Base-by-base conservation (phyloP, 2,888 invertebrate genomes). In the Sclerodermus sp. region DNA sequence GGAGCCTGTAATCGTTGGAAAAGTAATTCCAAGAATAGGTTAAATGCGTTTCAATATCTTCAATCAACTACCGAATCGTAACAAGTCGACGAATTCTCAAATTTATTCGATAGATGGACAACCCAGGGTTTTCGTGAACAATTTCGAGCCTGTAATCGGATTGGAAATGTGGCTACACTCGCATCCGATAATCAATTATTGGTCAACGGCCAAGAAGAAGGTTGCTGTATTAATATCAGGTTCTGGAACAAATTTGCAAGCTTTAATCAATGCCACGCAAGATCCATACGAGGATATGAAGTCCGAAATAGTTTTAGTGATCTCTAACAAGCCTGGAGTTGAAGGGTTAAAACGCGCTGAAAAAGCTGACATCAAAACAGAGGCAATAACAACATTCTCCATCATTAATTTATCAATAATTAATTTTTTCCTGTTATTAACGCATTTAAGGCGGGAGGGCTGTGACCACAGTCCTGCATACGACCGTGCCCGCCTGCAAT, bases 211-310 rank as follows among this genome's bases (percentile, higher is more conserved):
- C 1, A 71, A 78, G 51, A 85, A 83, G 67, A 82, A 85, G 78
- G 91, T 95, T 42, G 97, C 89, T 0, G 95, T 98, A 9, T 82
- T 98, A 9, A 96, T 95, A 57, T 98, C 97, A 0, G 98, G 98
- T 36, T 85, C 82, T 55, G 90, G 91, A 36, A 87, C 87, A 51
- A 91, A 91, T 79, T 81, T 91, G 23, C 89, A 93, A 76, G 90
- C 96, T 0, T 79, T 98, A 30, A 87, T 97, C 47, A 89, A 97
- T 75, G 86, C 90, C 40, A 87, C 89, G 0, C 81, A 82, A 39
- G 87, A 91, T 75, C 82, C 86, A 0, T 77, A 83, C 17, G 85
- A 85, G 73, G 80, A 82, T 36, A 81, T 87, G 60, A 85, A 86
- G 53, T 89, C 91, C 0, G 90, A 94, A 73, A 87, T 98, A 32